Percentiles rank a stretch among this genome's conserved stretches.
Conservation (phyloP, 2,797 vertebrate species). For the Kryptolebias ocellatus region DNA sequence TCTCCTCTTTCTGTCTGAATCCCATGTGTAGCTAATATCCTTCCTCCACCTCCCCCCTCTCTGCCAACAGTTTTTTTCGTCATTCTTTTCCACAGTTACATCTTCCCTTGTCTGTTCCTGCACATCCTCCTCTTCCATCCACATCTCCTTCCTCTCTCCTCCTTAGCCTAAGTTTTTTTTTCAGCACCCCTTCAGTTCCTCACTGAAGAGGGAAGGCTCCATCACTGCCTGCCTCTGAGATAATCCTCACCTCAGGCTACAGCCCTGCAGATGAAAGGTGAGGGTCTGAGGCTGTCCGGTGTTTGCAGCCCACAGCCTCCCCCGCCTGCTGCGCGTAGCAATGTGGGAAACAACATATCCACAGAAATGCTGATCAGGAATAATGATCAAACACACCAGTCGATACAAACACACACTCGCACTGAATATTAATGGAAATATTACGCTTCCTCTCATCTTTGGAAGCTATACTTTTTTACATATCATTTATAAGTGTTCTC, state of each 20-base stretch:
- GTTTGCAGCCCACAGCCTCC: conserved; percentile 45
- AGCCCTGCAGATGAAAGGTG: conserved; percentile 74
- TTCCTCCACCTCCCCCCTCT: conserved; percentile 28
- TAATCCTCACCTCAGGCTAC: conserved; percentile 76
- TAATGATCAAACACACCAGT: conserved; percentile 51
- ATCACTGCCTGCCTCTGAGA: conserved; percentile 57
- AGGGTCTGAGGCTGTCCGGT: conserved; percentile 59
- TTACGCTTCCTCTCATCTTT: conserved; percentile 43
- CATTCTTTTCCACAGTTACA: conserved; percentile 50
- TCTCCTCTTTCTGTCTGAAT: conserved; percentile 42
- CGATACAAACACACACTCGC: conserved; percentile 15
- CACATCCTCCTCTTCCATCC: conserved; percentile 20
- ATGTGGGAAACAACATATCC: conserved; percentile 60
- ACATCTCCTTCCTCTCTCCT: conserved; percentile 6
- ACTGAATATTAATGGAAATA: conserved; percentile 42
- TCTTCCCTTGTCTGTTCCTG: conserved; percentile 24
- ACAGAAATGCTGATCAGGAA: conserved; percentile 52
- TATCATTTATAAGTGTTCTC: conserved; percentile 20
- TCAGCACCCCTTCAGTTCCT: conserved; percentile 25
- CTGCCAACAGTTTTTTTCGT: conserved; percentile 28
- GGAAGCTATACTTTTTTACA: conserved; percentile 5
- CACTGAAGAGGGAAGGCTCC: conserved; percentile 50
- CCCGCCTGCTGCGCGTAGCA: conserved; percentile 48
- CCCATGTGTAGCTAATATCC: conserved; percentile 45
- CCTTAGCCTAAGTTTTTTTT: conserved; percentile 28